Conservation (phyloP, 1,140 invertebrate genomes). For the Caenorhabditis latens region DNA sequence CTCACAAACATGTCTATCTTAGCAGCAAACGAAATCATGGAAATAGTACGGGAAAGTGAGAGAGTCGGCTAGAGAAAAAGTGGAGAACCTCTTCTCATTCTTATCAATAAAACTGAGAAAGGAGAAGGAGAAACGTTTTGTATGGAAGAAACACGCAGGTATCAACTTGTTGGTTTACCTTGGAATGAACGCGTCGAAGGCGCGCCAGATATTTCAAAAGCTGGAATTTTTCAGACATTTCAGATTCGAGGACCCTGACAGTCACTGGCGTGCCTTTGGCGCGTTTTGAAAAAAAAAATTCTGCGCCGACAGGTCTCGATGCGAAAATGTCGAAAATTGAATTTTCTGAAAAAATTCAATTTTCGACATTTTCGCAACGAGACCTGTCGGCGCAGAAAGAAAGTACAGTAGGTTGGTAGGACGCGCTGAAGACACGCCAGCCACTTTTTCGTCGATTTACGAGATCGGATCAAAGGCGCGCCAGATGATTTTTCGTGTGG, state of each 20-base stretch:
- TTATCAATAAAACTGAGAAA: background rate
- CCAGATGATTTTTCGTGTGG: no score
- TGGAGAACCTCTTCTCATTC: background rate
- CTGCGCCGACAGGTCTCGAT: slow-evolving; percentile 15
- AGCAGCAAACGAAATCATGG: slow-evolving; percentile 5
- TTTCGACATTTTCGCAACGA: background rate
- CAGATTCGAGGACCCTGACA: no score
- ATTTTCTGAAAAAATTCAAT: background rate
- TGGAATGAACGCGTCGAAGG: no score
- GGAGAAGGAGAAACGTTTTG: background rate
- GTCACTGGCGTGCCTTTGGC: no score
- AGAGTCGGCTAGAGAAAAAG: background rate
- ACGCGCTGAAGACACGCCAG: no score
- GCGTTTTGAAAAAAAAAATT: background rate
- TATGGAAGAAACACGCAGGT: no score
- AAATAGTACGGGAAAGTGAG: background rate
- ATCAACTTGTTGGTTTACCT: background rate
- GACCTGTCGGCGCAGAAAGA: background rate
- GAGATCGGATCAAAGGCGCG: no score
- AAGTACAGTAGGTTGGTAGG: background rate
- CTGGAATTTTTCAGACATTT: no score
- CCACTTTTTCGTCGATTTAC: no score
- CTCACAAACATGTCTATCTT: slow-evolving; percentile 44
- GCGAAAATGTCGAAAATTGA: background rate
- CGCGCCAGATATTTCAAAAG: no score